These are phyloP conservation scores for Troides aeacus DNA, from an alignment of 2,888 invertebrate species.

Conservation along the genomic window DNA sequence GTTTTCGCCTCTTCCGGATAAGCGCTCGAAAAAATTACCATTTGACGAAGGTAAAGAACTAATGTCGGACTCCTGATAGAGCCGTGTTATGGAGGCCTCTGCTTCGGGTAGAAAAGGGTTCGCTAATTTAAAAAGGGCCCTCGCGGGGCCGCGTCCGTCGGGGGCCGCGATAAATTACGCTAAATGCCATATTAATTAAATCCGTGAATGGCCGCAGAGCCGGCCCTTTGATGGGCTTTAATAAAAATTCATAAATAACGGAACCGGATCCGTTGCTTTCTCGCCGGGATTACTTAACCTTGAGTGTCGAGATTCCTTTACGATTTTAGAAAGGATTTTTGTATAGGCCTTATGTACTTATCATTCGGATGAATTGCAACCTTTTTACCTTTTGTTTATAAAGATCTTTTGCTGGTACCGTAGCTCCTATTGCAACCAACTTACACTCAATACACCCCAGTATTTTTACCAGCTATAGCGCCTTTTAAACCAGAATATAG, in stretches of 20 bases:
- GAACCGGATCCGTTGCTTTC: no score
- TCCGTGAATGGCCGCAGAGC: constrained; percentile 48
- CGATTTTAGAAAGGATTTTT: no score
- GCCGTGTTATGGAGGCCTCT: constrained; percentile 28
- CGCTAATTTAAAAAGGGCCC: constrained; percentile 41
- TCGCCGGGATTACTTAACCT: no score
- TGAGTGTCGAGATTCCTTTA: no score
- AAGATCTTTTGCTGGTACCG: no score
- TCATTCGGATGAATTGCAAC: no score
- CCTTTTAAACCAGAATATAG: no score
- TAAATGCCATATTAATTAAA: constrained; percentile 68
- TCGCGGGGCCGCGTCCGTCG: constrained; percentile 33
- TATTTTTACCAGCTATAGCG: no score
- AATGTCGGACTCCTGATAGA: constrained; percentile 23
- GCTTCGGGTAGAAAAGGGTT: constrained; percentile 36
- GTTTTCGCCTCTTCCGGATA: constrained; percentile 30
- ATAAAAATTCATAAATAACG: constrained; percentile 51
- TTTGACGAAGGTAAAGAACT: constrained; percentile 34
- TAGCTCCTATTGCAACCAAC: no score
- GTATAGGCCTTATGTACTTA: no score
- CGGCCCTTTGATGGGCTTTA: constrained; percentile 49
- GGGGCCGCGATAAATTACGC: constrained; percentile 62
- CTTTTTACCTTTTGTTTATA: no score
- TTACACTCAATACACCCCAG: no score
- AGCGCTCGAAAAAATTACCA: constrained; percentile 35